phyloP scores from a whole-genome alignment of 2,888 invertebrate genomes.

The Drosophila pseudotalamancana region DNA sequence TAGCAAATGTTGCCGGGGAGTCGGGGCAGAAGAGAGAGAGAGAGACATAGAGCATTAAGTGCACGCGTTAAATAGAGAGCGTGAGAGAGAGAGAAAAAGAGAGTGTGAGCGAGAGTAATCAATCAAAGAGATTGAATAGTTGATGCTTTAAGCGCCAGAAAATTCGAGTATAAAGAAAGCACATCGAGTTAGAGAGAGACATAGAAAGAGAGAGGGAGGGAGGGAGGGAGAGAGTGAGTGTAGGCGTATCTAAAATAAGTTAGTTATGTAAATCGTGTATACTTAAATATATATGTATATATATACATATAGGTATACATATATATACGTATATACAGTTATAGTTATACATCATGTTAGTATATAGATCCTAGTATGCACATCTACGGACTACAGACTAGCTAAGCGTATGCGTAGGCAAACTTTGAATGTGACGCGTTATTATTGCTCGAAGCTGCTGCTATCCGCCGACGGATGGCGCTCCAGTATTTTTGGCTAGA shows the following conservation, averaged over 20 bases:
- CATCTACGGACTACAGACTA: conserved; percentile 47
- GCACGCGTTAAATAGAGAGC: conserved; percentile 19
- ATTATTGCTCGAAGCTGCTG: conserved; percentile 64
- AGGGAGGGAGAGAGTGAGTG: neutral
- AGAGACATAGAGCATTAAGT: conserved; percentile 23
- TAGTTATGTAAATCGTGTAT: conserved; percentile 30
- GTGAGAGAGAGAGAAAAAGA: conserved; percentile 4
- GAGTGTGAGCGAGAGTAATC: neutral
- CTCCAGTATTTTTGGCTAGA: conserved; percentile 84
- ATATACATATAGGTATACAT: neutral
- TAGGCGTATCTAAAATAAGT: conserved; percentile 47
- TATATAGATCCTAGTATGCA: conserved; percentile 7
- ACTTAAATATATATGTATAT: conserved; percentile 1
- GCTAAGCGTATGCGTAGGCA: conserved; percentile 67
- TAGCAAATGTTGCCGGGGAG: conserved; percentile 23
- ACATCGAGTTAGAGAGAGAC: neutral
- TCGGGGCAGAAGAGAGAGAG: neutral
- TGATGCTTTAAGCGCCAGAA: too few species aligned
- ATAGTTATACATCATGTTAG: conserved; percentile 7
- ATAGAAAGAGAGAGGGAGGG: neutral
- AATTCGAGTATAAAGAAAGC: too few species aligned
- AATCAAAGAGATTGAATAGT: neutral
- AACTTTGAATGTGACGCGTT: conserved; percentile 31
- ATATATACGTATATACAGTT: conserved; percentile 4
- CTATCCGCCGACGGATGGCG: conserved; percentile 84